Evolutionary conservation across 1,140 invertebrate species (phyloP).

Genomic region (Drosophila subpulchrella): DNA sequence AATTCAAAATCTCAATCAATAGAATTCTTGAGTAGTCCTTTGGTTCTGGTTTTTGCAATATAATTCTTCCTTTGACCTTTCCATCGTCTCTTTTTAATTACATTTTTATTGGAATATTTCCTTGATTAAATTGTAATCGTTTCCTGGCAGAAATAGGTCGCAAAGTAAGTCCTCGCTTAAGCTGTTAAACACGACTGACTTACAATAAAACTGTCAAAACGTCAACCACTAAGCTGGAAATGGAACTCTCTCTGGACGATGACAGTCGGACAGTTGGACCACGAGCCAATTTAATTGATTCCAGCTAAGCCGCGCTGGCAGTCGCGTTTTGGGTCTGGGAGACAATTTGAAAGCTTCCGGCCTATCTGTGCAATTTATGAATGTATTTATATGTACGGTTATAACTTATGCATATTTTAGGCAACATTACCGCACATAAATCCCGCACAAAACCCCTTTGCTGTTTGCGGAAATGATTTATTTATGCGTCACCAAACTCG

Average conservation of each 20-base stretch:
- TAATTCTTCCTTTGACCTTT: too few species aligned
- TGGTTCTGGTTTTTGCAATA: too few species aligned
- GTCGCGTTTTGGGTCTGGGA: conserved; percentile 33
- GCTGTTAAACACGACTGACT: conserved; percentile 43
- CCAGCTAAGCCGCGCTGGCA: conserved; percentile 55
- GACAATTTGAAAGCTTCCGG: conserved; percentile 27
- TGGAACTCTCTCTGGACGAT: conserved; percentile 38
- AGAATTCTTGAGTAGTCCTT: too few species aligned
- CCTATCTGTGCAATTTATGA: conserved; percentile 2
- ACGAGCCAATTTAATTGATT: conserved; percentile 73
- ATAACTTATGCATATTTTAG: conserved; percentile 47
- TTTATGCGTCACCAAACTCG: conserved; percentile 19
- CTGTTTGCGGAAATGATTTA: conserved; percentile 47
- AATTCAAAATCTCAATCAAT: too few species aligned
- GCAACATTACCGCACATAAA: conserved; percentile 46
- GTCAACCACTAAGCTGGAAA: conserved; percentile 73
- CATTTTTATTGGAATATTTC: neutral
- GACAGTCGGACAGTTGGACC: conserved; percentile 9
- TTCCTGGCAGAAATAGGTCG: conserved; percentile 3
- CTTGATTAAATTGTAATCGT: conserved; percentile 17
- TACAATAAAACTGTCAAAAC: conserved; percentile 78
- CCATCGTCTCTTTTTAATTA: too few species aligned
- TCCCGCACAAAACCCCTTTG: conserved; percentile 26
- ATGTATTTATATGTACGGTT: conserved; percentile 20
- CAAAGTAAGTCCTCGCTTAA: conserved; percentile 40